Evolutionary conservation across 2,113 vertebrate genomes (phyloP), one percentile per base, ranked within the genome.

Genomic region (Lonchura striata): DNA sequence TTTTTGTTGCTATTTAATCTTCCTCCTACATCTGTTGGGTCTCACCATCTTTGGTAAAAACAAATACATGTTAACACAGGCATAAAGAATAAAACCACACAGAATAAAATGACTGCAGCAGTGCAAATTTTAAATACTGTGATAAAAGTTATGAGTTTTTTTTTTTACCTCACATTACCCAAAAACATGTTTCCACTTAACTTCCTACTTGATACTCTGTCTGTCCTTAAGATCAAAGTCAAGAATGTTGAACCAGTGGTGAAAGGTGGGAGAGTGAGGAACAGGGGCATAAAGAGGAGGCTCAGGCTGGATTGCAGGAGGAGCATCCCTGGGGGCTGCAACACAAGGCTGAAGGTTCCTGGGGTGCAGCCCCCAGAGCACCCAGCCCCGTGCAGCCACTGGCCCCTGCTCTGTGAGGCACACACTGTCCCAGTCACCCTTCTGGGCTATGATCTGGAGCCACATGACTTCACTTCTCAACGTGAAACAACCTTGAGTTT

Each of bases 321-420:
- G 4, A 79, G 15, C 23, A 42, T 39, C 35, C 41, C 1, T 1
- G 31, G 6, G 10, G 23, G 3, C 30, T 72, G n/a, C 23, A 33
- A 12, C 1, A 1, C 2, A 5, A 53, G 20, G 33, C 42, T 66
- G 25, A 1, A 6, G 23, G 23, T 2, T 79, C 44, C 31, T 17
- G 1, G 3, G 11, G 6, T 50, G 15, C 0, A 3, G 65, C 2
- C 42, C n/a, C 54, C 1, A 0, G 2, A 3, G 64, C 42, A 50
- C 15, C 19, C 46, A 75, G 24, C 13, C 56, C 44, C 60, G 41
- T 1, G 1, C 31, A 80, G 27, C 41, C 71, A 44, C 47, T 0
- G 0, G 25, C 4, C 2, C 5, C 10, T 4, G 4, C 6, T 19
- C 33, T 20, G 20, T 12, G 63, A 76, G 33, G 12, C n/a, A 30